Percentiles rank a stretch among this genome's conserved stretches.
These are phyloP conservation scores for Taphrorychus bicolor DNA, from an alignment of 2,888 invertebrate genomes.

Conservation along the genomic window DNA sequence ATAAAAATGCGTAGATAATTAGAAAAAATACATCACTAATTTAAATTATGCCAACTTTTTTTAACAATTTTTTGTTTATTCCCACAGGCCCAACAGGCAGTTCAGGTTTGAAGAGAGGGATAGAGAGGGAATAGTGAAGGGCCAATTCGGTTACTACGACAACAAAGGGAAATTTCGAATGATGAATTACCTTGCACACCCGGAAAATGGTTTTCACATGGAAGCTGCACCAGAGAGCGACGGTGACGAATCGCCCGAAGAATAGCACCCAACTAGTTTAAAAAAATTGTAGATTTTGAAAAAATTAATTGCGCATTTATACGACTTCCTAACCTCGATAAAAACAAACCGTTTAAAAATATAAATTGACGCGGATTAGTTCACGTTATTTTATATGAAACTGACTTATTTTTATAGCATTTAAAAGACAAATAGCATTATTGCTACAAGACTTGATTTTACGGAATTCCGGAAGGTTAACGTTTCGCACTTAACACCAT, in stretches of 20 bases:
- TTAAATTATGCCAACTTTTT: too few species aligned
- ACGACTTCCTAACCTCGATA: not conserved
- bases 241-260: slow-evolving; percentile 39
- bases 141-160: slow-evolving; percentile 83
- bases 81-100: slow-evolving; percentile 79
- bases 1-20: too few species aligned
- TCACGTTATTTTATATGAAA: not conserved
- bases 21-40: too few species aligned
- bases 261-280: slow-evolving; percentile 7
- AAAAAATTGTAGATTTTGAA: not conserved
- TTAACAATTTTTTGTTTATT: slow-evolving; percentile 40
- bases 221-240: slow-evolving; percentile 57
- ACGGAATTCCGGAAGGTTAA: too few species aligned
- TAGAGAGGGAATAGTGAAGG: slow-evolving; percentile 76
- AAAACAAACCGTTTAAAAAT: not conserved
- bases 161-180: slow-evolving; percentile 76
- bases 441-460: too few species aligned
- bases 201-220: slow-evolving; percentile 71
- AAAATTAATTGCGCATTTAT: slow-evolving; percentile 1
- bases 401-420: too few species aligned
- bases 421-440: too few species aligned
- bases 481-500: too few species aligned
- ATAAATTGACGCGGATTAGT: not conserved
- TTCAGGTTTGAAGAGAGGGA: slow-evolving; percentile 82
- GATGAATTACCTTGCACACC: slow-evolving; percentile 78